Evolutionary conservation across 2,888 invertebrate species (phyloP).

Genomic region (Villa cingulata): DNA sequence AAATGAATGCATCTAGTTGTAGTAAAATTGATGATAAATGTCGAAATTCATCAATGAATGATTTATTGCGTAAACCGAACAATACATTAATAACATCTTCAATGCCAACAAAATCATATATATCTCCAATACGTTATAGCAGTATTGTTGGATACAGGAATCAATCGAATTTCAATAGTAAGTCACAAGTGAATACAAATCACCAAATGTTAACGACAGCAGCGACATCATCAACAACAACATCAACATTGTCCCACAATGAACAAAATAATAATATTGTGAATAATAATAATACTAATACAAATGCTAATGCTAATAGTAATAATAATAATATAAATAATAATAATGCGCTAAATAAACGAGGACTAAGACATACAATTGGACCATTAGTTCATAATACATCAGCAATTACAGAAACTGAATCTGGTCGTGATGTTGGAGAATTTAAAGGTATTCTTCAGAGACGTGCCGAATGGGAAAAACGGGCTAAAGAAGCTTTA

Average conservation of each 20-base stretch:
- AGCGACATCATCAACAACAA: background rate
- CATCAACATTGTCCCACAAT: background rate
- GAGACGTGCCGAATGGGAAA: slow-evolving; percentile 64
- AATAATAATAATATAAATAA: slow-evolving; percentile 17
- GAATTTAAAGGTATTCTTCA: slow-evolving; percentile 59
- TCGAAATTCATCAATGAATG: slow-evolving; percentile 27
- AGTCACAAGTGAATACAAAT: background rate
- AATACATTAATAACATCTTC: slow-evolving; percentile 11
- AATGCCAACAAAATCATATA: slow-evolving; percentile 16
- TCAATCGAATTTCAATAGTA: slow-evolving; percentile 1
- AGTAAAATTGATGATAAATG: slow-evolving; percentile 16
- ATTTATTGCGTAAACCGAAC: slow-evolving; percentile 20
- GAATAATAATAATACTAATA: slow-evolving; percentile 21
- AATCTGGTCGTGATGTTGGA: slow-evolving; percentile 11
- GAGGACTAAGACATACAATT: slow-evolving; percentile 8
- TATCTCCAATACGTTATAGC: slow-evolving; percentile 1
- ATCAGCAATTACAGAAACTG: slow-evolving; percentile 11
- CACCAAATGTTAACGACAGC: background rate
- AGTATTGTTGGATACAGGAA: slow-evolving; percentile 5
- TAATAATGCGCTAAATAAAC: slow-evolving; percentile 13
- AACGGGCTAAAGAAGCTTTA: slow-evolving; percentile 52
- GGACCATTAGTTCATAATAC: slow-evolving; percentile 1
- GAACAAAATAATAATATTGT: slow-evolving; percentile 17
- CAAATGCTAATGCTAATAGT: slow-evolving; percentile 21
- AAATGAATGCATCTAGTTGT: too few relatives aligned